Percentiles rank a stretch among this genome's conserved stretches.
phyloP scores from a whole-genome alignment of 2,797 vertebrate species.

The Podarcis lilfordi region DNA sequence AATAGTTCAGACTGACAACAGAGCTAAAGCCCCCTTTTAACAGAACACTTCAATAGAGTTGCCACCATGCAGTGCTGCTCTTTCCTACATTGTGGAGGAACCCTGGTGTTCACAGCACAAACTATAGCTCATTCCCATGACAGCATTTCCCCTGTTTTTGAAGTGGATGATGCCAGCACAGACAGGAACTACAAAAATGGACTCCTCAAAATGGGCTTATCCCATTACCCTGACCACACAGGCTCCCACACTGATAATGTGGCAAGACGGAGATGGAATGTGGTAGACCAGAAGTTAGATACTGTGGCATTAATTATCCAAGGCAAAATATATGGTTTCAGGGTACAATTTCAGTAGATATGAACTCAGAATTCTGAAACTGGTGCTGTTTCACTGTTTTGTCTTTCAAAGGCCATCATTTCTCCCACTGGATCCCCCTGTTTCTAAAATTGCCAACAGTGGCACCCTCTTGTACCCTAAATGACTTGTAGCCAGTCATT shows the following conservation, averaged over 20 bases:
- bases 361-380: background rate
- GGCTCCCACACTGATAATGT: background rate
- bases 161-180: background rate
- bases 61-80: background rate
- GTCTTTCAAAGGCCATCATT: background rate
- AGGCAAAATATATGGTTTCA: too few relatives aligned
- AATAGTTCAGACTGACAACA: background rate
- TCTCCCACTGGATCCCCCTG: background rate
- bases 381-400: background rate
- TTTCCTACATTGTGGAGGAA: background rate
- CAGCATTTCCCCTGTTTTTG: background rate
- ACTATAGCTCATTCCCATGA: background rate
- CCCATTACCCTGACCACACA: background rate
- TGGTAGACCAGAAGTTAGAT: too few relatives aligned
- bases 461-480: background rate
- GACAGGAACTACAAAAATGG: background rate
- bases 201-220: background rate
- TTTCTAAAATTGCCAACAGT: background rate
- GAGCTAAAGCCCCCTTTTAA: background rate
- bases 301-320: too few relatives aligned
- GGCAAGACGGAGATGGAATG: too few relatives aligned
- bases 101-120: background rate
- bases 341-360: too few relatives aligned
- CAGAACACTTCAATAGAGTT: background rate
- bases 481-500: background rate